phyloP scores from a whole-genome alignment of 1,140 invertebrate species.

The Bombus impatiens region DNA sequence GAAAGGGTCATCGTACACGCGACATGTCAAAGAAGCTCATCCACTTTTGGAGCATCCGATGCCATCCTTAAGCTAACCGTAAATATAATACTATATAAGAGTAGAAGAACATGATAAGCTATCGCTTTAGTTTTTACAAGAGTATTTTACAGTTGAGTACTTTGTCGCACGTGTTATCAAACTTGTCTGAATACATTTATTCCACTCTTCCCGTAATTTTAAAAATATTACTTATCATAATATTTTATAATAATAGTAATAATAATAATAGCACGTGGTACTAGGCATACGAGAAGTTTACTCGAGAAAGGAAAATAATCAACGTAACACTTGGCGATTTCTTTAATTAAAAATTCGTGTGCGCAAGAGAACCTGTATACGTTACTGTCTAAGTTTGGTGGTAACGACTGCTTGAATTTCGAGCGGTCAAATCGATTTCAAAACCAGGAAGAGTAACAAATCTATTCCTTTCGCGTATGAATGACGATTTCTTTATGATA shows the following conservation, averaged over 20 bases:
- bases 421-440: not conserved
- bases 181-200: not conserved
- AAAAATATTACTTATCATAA: not conserved
- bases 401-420: not conserved
- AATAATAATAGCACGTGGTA: not conserved
- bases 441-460: not conserved
- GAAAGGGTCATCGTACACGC: not conserved
- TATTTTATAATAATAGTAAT: not conserved
- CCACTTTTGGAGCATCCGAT: not conserved
- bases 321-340: not conserved
- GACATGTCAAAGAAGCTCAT: not conserved
- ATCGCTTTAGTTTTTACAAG: not conserved
- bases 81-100: not conserved
- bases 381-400: not conserved
- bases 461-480: not conserved
- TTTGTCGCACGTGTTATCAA: not conserved
- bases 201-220: rapidly evolving
- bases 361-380: not conserved
- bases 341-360: not conserved
- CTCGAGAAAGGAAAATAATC: not conserved
- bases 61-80: not conserved
- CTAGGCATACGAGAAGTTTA: not conserved
- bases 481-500: not conserved
- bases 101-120: not conserved
- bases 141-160: too few species aligned